Conservation (phyloP, 2,113 vertebrate genomes). For the Struthio camelus region DNA sequence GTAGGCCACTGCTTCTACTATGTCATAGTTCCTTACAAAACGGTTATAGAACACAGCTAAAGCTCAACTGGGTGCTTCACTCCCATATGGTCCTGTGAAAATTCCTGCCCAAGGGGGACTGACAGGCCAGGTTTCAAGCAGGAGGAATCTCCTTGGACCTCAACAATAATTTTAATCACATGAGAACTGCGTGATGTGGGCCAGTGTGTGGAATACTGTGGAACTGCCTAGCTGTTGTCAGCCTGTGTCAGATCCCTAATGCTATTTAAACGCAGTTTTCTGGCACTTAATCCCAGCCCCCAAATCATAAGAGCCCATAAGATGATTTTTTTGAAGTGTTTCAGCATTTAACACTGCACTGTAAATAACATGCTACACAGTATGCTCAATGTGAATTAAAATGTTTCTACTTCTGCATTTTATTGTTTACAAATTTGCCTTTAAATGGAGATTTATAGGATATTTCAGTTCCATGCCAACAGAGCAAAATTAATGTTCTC, state of each 20-base stretch:
- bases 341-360: background rate
- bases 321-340: background rate
- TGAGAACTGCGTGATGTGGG: background rate
- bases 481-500: slow-evolving; percentile 54
- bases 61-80: background rate
- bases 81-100: background rate
- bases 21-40: background rate
- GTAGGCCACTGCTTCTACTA: background rate
- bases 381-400: slow-evolving; percentile 13
- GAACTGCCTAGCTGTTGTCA: background rate
- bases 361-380: slow-evolving; percentile 13
- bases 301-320: background rate
- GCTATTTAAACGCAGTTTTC: background rate
- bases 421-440: slow-evolving; percentile 56
- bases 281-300: background rate
- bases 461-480: slow-evolving; percentile 38
- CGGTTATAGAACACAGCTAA: background rate
- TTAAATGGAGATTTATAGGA: slow-evolving; percentile 47
- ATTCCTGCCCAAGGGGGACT: background rate
- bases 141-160: background rate
- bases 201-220: background rate
- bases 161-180: background rate
- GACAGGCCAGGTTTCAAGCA: background rate
- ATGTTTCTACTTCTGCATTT: slow-evolving; percentile 32
- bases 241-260: background rate